Evolutionary conservation across 1,140 invertebrate species (phyloP), one percentile per base, ranked within the genome.

Genomic region (Melanaphis sacchari): DNA sequence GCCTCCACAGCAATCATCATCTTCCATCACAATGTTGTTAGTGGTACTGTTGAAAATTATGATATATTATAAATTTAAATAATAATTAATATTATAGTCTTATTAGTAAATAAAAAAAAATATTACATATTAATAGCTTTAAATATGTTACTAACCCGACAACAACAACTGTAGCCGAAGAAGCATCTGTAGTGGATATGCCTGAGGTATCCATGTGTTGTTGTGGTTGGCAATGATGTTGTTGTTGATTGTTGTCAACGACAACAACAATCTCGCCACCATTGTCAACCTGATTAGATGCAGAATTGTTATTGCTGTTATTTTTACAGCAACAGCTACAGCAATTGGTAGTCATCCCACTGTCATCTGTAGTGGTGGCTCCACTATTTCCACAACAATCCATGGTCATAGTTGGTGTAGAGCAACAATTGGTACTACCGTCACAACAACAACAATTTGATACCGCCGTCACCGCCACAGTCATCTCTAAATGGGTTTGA

Each of bases 401-500:
- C 46, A 11, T 89, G 38, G 43, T 36, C 9, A 36, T 9, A 1
- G 43, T 21, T 46, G 31, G n/a, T 2, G 40, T 26, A 84, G 38
- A 84, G 36, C 85, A 87, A 40, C 88, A 43, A 85, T 85, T 43
- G 46, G 59, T 18, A 76, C 59, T 4, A 18, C 59, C 59, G n/a
- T 41, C 84, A 85, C 41, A 54, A 89, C 87, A 89, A 59, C 36
- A 90, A 59, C 52, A 59, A 46, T 7, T 41, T 7, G 89, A 41
- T n/a, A 26, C 4, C 7, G 41, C 0, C 1, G n/a, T 22, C 7
- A 46, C 36, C 2, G 40, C 26, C 31, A 31, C 26, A 2, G 89
- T 66, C 54, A 90, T 90, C n/a, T 90, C 52, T 0, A 90, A 26
- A 66, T 90, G 89, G 7, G 89, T 90, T 22, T 66, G 54, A 66